Conservation (phyloP, 2,113 vertebrate genomes). For the Lontra canadensis region DNA sequence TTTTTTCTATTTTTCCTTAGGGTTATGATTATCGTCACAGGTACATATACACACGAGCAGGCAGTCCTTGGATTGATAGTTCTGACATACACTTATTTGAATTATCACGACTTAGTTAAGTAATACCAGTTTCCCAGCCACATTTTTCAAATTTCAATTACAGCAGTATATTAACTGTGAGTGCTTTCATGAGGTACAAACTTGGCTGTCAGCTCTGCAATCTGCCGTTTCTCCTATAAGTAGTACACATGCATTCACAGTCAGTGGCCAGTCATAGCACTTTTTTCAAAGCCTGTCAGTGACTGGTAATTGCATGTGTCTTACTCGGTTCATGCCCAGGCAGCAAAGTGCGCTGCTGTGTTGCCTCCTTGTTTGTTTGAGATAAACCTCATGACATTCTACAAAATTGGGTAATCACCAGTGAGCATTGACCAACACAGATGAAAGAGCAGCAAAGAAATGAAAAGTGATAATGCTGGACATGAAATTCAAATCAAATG, state of each 20-base stretch:
- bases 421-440: background rate
- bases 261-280: background rate
- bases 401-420: background rate
- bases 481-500: background rate
- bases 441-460: background rate
- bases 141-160: background rate
- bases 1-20: background rate
- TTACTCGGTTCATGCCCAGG: background rate
- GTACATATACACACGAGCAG: background rate
- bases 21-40: background rate
- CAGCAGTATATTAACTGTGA: background rate
- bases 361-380: background rate
- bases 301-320: background rate
- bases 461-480: background rate
- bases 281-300: background rate
- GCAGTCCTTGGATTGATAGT: background rate
- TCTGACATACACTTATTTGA: background rate
- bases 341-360: background rate
- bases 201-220: background rate
- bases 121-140: background rate
- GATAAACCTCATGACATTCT: background rate
- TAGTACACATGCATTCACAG: background rate
- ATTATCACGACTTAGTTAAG: background rate
- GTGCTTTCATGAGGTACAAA: background rate
- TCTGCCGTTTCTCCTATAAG: background rate